Conservation (phyloP, 2,888 invertebrate genomes). For the Drosophila affinis region DNA sequence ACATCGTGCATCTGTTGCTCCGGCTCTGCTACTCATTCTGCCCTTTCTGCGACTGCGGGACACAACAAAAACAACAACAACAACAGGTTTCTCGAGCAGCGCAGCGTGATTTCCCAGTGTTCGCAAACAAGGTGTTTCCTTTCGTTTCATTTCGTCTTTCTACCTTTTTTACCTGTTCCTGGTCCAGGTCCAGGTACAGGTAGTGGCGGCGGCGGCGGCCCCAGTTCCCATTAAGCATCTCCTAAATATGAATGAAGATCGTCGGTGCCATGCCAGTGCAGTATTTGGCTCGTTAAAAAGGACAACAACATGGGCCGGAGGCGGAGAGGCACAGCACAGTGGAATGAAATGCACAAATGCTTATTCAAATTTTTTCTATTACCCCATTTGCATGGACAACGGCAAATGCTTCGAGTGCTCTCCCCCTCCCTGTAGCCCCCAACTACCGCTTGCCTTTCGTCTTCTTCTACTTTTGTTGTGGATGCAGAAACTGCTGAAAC, state of each 20-base stretch:
- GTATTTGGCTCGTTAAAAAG: constrained; percentile 42
- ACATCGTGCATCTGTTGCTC: constrained; percentile 68
- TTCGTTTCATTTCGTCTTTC: constrained; percentile 46
- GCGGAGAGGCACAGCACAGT: neutral
- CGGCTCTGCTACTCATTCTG: constrained; percentile 3
- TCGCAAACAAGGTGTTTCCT: constrained; percentile 51
- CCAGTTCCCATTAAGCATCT: constrained; percentile 69
- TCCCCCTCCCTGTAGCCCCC: neutral
- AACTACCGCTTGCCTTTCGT: neutral
- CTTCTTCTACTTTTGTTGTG: neutral
- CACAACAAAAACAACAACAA: constrained; percentile 70
- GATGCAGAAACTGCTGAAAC: constrained; percentile 62
- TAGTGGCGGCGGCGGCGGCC: constrained; percentile 11
- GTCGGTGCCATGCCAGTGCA: neutral
- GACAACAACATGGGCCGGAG: constrained; percentile 37
- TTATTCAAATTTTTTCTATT: constrained; percentile 49
- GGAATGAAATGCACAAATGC: constrained; percentile 15
- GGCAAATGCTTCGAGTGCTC: constrained; percentile 28
- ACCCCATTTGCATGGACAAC: constrained; percentile 46
- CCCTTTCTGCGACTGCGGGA: constrained; percentile 14
- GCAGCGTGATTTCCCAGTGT: constrained; percentile 74
- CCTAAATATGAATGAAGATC: constrained; percentile 73
- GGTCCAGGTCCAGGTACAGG: constrained; percentile 45
- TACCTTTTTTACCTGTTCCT: constrained; percentile 40
- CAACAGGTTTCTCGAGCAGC: constrained; percentile 70